A percentile compares a stretch with the other conserved stretches of the same genome.
Evolutionary conservation across 2,113 vertebrate species (phyloP).

Genomic region (Pygoscelis antarcticus): DNA sequence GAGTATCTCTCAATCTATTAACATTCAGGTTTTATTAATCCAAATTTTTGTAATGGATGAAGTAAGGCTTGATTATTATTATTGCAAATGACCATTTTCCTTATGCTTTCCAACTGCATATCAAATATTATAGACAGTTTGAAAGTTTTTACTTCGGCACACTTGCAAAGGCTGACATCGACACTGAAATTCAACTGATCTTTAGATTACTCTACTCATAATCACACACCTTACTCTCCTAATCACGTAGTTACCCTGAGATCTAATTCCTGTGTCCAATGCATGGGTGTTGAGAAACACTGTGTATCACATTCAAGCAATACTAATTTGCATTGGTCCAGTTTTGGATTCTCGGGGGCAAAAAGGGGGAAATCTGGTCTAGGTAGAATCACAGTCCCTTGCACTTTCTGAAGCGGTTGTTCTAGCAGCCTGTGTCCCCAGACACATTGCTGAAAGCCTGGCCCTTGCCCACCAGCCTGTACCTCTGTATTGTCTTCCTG

Average conservation of each 20-base stretch:
- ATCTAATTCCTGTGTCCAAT: not conserved
- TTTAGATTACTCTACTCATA: not conserved
- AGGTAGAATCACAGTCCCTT: not conserved
- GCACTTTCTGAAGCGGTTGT: not conserved
- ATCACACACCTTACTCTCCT: not conserved
- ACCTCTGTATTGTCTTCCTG: not conserved
- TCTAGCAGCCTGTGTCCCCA: not conserved
- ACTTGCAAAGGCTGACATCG: not conserved
- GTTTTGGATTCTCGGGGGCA: not conserved
- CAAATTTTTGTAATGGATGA: slow-evolving; percentile 23
- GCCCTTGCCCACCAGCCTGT: not conserved
- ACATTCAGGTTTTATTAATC: slow-evolving; percentile 7
- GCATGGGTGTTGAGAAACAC: not conserved
- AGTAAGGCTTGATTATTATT: not conserved
- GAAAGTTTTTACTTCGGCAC: not conserved
- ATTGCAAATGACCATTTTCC: not conserved
- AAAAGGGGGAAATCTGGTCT: not conserved
- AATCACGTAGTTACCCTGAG: not conserved
- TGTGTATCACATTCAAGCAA: not conserved
- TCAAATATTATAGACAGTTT: not conserved
- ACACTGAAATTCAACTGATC: not conserved
- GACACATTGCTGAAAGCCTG: not conserved
- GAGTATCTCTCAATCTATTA: not conserved
- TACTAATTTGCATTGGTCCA: not conserved
- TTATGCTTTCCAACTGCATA: not conserved